A percentile compares a stretch with the other conserved stretches of the same genome.
Conservation (phyloP, 2,888 invertebrate genomes). For the Leptinotarsa peninsularis region DNA sequence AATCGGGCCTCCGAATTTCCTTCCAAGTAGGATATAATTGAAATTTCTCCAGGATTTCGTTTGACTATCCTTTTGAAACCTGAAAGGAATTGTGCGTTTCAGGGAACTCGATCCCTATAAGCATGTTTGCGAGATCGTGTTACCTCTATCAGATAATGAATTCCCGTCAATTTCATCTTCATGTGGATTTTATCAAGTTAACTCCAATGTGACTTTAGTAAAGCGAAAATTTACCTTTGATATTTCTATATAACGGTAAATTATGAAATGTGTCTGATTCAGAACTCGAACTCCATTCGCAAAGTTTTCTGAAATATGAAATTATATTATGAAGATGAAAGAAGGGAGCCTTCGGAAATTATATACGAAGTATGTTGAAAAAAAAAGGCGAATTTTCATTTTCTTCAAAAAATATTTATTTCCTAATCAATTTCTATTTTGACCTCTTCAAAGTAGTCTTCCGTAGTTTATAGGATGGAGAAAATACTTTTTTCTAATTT, state of each 20-base stretch:
- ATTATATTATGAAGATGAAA: too few species aligned
- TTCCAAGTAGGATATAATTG: background rate
- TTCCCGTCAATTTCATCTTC: background rate
- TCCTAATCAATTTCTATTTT: too few species aligned
- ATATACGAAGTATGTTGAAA: too few species aligned
- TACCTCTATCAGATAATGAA: background rate
- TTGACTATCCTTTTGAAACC: background rate
- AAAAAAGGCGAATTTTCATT: too few species aligned
- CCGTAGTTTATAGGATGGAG: too few species aligned
- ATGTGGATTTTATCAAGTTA: background rate
- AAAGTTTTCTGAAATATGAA: too few species aligned
- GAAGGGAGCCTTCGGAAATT: too few species aligned
- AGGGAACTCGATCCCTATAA: background rate
- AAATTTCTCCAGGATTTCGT: background rate
- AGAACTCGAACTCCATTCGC: too few species aligned
- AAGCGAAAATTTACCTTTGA: background rate
- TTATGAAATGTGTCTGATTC: too few species aligned
- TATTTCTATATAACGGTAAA: background rate
- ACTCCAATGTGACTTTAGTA: background rate
- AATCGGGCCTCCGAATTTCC: background rate
- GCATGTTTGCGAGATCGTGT: background rate
- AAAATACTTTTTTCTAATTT: too few species aligned
- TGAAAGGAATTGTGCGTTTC: background rate
- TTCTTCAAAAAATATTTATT: too few species aligned
- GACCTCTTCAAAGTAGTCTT: too few species aligned